These are phyloP conservation scores for Agrypnus murinus DNA, from an alignment of 2,888 invertebrate species.

Conservation along the genomic window DNA sequence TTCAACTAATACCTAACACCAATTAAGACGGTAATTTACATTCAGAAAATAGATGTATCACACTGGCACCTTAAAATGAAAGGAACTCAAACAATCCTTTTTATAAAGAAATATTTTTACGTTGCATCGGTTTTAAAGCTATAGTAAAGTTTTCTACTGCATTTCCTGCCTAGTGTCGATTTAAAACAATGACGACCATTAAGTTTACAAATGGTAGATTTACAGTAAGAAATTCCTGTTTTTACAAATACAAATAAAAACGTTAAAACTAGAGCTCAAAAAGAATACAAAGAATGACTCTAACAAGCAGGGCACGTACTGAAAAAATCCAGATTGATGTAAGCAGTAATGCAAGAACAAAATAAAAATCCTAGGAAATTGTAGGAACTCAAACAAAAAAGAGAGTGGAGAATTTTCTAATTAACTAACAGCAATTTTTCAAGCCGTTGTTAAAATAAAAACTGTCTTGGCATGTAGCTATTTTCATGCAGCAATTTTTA, in stretches of 20 bases:
- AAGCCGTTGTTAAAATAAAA: background rate
- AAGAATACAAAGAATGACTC: slow-evolving; percentile 22
- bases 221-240: slow-evolving; percentile 3
- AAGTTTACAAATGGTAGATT: slow-evolving; percentile 16
- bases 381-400: slow-evolving; percentile 14
- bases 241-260: slow-evolving; percentile 9
- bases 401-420: slow-evolving; percentile 11
- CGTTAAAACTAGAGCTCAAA: slow-evolving; percentile 19
- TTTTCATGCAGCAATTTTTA: too few relatives aligned
- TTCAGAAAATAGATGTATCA: too few relatives aligned
- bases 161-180: background rate
- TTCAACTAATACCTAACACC: too few relatives aligned
- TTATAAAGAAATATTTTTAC: too few relatives aligned
- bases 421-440: slow-evolving; percentile 21
- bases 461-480: too few relatives aligned
- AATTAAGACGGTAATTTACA: too few relatives aligned
- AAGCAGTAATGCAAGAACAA: background rate
- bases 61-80: too few relatives aligned
- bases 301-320: slow-evolving; percentile 2
- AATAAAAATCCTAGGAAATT: slow-evolving; percentile 19
- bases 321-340: slow-evolving; percentile 27
- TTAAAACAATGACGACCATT: slow-evolving; percentile 1
- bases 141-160: background rate
- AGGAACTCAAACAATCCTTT: too few relatives aligned
- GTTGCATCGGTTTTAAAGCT: too few relatives aligned